Evolutionary conservation across 2,797 vertebrate genomes (phyloP), one percentile per base, ranked within the genome.

Genomic region (Pangasius larnaudii): DNA sequence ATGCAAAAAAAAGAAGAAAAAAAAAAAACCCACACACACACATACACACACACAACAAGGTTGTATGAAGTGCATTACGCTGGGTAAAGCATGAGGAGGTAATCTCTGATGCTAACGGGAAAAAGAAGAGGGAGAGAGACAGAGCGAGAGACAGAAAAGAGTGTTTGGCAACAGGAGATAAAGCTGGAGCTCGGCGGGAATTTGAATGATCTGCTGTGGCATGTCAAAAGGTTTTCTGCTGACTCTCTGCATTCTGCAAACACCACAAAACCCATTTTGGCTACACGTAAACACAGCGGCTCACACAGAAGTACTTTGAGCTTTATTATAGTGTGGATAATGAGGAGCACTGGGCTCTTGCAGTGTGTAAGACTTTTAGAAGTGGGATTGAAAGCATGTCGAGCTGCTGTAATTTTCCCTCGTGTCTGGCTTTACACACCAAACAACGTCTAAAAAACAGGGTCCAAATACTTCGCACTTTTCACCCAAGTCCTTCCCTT

Each of bases 221-320:
- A 89, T 89, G 58, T 87, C 83, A 90, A 80, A 85, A 88, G 7
- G 63, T 92, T 92, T 92, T 92, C 91, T 94, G 88, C 84, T 91
- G 85, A 92, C 90, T 85, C 81, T 89, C n/a, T 61, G 74, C 78
- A 51, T 86, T 89, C 85, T 87, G 53, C 72, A 87, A 80, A 85
- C 88, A 78, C 80, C 39, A 65, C 80, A 82, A 65, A 83, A 49
- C 81, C 46, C 46, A 84, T 84, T 84, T 84, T 49, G 81, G 77
- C 86, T 61, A 3, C 14, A 58, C 30, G 14, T 78, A 80, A 85
- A 61, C 82, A 85, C 86, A 87, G 85, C 78, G 0, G 88, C 86
- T 81, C 36, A 56, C 67, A n/a, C 65, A 86, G 72, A 89, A n/a
- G 11, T 83, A 49, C 87, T 88, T 87, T 88, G 82, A 81, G 72